These are phyloP conservation scores for Chiloscyllium punctatum DNA, from an alignment of 2,797 vertebrate genomes.

Conservation along the genomic window DNA sequence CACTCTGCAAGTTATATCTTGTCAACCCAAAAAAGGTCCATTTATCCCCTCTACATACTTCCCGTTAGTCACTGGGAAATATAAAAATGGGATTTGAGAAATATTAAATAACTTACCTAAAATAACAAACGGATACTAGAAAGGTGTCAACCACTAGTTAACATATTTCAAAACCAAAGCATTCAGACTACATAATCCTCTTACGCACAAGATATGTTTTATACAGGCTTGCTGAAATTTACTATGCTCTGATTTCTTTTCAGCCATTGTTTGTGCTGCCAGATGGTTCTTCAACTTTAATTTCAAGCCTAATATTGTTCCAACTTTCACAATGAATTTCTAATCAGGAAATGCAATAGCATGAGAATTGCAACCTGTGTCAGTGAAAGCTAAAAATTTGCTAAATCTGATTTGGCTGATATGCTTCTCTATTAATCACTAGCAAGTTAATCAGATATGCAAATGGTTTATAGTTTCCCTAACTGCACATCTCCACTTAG, in stretches of 20 bases:
- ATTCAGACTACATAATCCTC: not conserved
- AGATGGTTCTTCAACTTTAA: not conserved
- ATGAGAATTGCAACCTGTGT: not conserved
- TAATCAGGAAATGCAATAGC: slow-evolving; percentile 5
- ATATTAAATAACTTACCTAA: not conserved
- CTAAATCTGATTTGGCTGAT: not conserved
- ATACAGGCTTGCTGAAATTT: not conserved
- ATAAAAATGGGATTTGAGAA: not conserved
- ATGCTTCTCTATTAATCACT: not conserved
- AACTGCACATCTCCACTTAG: not conserved
- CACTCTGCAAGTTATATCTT: too few species aligned
- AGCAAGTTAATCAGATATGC: slow-evolving; percentile 11
- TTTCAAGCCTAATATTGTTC: not conserved
- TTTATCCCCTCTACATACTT: too few species aligned
- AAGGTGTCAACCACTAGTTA: not conserved
- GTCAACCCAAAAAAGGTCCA: too few species aligned
- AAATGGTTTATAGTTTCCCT: not conserved
- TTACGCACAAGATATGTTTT: not conserved
- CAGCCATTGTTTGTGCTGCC: not conserved
- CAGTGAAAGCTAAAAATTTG: not conserved
- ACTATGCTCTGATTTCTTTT: not conserved
- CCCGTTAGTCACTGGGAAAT: not conserved
- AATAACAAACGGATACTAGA: not conserved
- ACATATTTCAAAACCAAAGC: not conserved
- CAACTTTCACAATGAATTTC: slow-evolving; percentile 11